phyloP scores from a whole-genome alignment of 2,888 invertebrate species.

The Cosmia trapezina region DNA sequence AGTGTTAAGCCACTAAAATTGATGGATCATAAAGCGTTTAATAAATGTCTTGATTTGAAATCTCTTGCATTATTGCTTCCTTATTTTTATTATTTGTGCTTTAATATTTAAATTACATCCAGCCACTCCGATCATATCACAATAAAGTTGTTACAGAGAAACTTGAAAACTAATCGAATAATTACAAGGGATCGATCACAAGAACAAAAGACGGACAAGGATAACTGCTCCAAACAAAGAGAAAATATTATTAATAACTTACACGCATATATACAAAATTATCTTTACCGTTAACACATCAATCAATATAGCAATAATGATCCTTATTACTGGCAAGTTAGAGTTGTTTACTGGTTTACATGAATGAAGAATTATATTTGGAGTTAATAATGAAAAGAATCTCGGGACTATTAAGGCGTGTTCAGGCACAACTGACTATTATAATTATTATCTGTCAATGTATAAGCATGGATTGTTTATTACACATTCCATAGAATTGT shows the following conservation, averaged over 20 bases:
- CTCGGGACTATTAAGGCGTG: constrained; percentile 74
- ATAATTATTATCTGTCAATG: constrained; percentile 61
- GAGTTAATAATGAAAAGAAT: constrained; percentile 82
- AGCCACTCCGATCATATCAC: constrained; percentile 40
- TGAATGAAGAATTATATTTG: constrained; percentile 62
- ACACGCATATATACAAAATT: constrained; percentile 57
- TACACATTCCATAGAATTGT: constrained; percentile 40
- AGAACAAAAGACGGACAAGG: constrained; percentile 66
- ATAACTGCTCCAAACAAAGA: constrained; percentile 71
- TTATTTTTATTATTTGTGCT: not conserved
- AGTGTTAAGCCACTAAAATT: not conserved
- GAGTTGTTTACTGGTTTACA: constrained; percentile 26
- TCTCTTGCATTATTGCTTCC: not conserved
- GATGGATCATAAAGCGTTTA: not conserved
- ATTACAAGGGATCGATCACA: constrained; percentile 64
- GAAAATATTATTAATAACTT: constrained; percentile 80
- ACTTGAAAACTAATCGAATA: constrained; percentile 65
- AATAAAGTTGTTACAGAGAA: constrained; percentile 56
- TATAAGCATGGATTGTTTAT: constrained; percentile 53
- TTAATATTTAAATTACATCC: constrained; percentile 40
- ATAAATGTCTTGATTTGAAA: not conserved
- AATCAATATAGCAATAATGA: constrained; percentile 6
- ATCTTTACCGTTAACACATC: constrained; percentile 6
- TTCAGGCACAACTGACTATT: constrained; percentile 58
- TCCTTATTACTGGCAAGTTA: constrained; percentile 41